Base-by-base conservation (phyloP, 1,140 invertebrate species). In the Leptopilina boulardi region DNA sequence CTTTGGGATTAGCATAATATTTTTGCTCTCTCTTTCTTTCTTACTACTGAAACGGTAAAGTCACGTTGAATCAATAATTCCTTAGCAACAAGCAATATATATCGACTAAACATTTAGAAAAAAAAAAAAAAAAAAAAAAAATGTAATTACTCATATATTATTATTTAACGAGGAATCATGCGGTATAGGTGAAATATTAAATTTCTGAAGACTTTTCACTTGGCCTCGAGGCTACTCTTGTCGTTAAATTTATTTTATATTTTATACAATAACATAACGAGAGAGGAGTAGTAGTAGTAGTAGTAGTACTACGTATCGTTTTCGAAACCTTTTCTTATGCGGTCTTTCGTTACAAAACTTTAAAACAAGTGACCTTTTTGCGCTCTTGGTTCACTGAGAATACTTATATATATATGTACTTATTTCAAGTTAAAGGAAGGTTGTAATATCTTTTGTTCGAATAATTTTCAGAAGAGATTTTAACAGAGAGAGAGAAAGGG, bases 61-160 rank as follows among this genome's bases (percentile, higher is more conserved):
- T 66, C 59, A 66, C 59, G 59, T 66, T 66, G 26, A n/a, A 66
- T 66, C 59, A 15, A 66, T 66, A 30, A 66, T 5, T 66, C 59
- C 23, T 26, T 66, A 13, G 59, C 59, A 66, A 66, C 59, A 34
- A 26, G 13, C 56, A n/a, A n/a, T 0, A 51, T n/a, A n/a, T 18
- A 66, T 66, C 59, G 59, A 66, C 59, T 0, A 66, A 66, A 66
- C 59, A 34, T n/a, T n/a, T n/a, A n/a, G n/a, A n/a, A n/a, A n/a
- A n/a, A n/a, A n/a, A n/a, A n/a, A n/a, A n/a, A n/a, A n/a, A n/a
- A n/a, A n/a, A n/a, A n/a, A n/a, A n/a, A 30, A 51, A 18, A n/a
- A 34, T 66, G 59, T 66, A 66, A 66, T 66, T 66, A 66, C 59
- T 30, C 15, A 38, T 38, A 38, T 38, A 30, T n/a, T n/a, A n/a